Conservation (phyloP, 2,888 invertebrate species). For the Torymus aiolomorphi region DNA sequence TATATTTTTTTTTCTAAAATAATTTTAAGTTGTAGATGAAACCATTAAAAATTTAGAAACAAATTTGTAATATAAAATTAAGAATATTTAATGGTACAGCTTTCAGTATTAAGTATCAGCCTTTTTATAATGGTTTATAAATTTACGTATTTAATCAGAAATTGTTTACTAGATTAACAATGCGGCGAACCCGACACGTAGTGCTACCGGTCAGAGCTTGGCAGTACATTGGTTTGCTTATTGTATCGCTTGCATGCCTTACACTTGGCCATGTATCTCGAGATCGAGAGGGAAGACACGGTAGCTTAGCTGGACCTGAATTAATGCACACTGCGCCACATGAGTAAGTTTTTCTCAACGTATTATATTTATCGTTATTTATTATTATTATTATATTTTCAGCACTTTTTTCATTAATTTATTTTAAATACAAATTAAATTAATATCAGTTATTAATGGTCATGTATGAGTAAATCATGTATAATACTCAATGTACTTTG, state of each 20-base stretch:
- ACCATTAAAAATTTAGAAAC: neutral
- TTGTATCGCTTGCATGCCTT: slow-evolving; percentile 71
- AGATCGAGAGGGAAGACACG: slow-evolving; percentile 71
- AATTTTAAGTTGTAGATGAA: too few species aligned
- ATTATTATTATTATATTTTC: too few species aligned
- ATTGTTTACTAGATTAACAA: slow-evolving; percentile 49
- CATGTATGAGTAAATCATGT: too few species aligned
- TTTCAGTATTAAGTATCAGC: too few species aligned
- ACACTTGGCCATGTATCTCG: slow-evolving; percentile 71
- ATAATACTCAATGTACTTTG: neutral
- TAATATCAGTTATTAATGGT: too few species aligned
- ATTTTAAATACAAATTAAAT: too few species aligned
- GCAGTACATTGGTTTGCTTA: slow-evolving; percentile 70
- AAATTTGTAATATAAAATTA: too few species aligned
- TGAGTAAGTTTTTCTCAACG: slow-evolving; percentile 63
- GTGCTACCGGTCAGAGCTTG: slow-evolving; percentile 71
- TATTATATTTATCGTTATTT: neutral
- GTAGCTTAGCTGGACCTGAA: slow-evolving; percentile 71
- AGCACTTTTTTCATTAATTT: too few species aligned
- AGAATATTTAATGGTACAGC: too few species aligned
- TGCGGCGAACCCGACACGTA: slow-evolving; percentile 70
- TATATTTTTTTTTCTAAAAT: too few species aligned
- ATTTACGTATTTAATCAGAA: too few species aligned
- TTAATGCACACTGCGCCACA: slow-evolving; percentile 70
- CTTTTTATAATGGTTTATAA: too few species aligned